Conservation (phyloP, 30 jellyfish, hydroid and myxozoan species). For the Pseudorhiza aurosa region DNA sequence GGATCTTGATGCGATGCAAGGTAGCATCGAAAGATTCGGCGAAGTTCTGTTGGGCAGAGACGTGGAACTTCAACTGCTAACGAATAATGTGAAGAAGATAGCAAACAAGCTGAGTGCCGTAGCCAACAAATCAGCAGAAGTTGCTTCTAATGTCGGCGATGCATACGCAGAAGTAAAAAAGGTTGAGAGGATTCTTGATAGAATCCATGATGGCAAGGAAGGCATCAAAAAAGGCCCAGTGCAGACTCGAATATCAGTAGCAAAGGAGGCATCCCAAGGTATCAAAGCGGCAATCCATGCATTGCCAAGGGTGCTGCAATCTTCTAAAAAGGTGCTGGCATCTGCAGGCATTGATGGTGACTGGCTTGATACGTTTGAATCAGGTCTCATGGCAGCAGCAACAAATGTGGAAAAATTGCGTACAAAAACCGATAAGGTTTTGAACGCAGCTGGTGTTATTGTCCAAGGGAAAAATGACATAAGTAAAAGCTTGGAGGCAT, state of each 20-base stretch:
- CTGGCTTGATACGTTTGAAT: slow-evolving; percentile 70
- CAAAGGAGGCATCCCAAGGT: slow-evolving; percentile 44
- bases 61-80: slow-evolving; percentile 69
- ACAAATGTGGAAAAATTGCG: slow-evolving; percentile 40
- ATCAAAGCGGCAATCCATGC: slow-evolving; percentile 60
- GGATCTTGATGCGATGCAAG: slow-evolving; percentile 51
- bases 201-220: slow-evolving; percentile 1
- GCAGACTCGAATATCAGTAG: slow-evolving; percentile 67
- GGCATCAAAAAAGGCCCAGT: slow-evolving; percentile 60
- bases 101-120: slow-evolving; percentile 54
- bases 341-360: slow-evolving; percentile 80
- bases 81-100: slow-evolving; percentile 33
- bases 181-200: slow-evolving; percentile 11
- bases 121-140: slow-evolving; percentile 58
- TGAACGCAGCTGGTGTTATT: slow-evolving; percentile 69
- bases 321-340: slow-evolving; percentile 53
- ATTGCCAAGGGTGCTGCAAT: slow-evolving; percentile 62
- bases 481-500: slow-evolving; percentile 26
- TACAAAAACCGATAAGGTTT: slow-evolving; percentile 61
- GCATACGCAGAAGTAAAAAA: slow-evolving; percentile 34
- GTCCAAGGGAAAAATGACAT: slow-evolving; percentile 67
- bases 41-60: slow-evolving; percentile 66
- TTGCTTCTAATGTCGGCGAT: slow-evolving; percentile 65
- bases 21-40: slow-evolving; percentile 52
- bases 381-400: slow-evolving; percentile 34